These are phyloP conservation scores for Lutjanus campechanus DNA, from an alignment of 2,797 vertebrate species.

Conservation along the genomic window DNA sequence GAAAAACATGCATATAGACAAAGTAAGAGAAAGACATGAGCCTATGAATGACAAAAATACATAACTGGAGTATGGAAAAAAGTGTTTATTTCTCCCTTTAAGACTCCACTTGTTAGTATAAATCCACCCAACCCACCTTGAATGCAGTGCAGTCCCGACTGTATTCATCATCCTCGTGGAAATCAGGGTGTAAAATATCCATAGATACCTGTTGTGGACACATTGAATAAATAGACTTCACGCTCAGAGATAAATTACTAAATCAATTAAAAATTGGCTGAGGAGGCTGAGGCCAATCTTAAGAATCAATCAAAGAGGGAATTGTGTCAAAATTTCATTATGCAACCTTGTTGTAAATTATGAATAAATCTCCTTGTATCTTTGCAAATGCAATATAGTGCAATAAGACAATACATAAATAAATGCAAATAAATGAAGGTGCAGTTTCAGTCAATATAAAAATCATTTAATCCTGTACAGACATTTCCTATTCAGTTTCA, in stretches of 20 bases:
- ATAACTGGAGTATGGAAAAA: neutral
- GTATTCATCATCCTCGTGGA: conserved; percentile 90
- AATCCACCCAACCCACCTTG: conserved; percentile 85
- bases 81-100: neutral
- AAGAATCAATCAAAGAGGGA: no score
- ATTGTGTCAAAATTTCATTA: no score
- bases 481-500: neutral
- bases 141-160: conserved; percentile 92
- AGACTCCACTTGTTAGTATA: neutral
- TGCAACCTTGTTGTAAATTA: no score
- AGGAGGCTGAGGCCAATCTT: no score
- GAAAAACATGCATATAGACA: neutral
- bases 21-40: neutral
- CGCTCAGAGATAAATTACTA: neutral
- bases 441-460: neutral
- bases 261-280: no score
- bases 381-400: no score
- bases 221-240: conserved; percentile 13
- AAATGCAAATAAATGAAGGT: neutral
- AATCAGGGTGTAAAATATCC: conserved; percentile 84
- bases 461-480: conserved; percentile 3
- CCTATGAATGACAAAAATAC: neutral
- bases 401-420: neutral
- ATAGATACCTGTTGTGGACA: conserved; percentile 88
- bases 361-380: no score